Percentiles rank a stretch among this genome's conserved stretches.
Conservation (phyloP, 2,113 vertebrate species). For the Chamaea fasciata region DNA sequence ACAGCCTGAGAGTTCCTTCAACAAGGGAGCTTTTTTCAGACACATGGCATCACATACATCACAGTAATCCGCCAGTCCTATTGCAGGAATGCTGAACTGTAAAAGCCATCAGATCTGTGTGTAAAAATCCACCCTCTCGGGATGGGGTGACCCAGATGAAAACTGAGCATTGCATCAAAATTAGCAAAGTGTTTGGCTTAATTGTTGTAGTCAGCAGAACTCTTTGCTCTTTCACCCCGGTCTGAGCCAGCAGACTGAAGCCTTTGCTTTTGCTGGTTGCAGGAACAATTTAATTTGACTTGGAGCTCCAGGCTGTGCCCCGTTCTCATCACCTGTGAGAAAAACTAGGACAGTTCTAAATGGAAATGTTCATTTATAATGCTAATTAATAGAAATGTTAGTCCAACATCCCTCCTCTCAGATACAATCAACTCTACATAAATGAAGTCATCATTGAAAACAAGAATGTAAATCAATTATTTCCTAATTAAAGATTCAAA, state of each 20-base stretch:
- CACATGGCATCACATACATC: background rate
- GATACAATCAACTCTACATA: background rate
- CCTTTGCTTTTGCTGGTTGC: background rate
- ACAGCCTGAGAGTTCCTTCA: background rate
- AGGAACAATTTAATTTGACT: background rate
- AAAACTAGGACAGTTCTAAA: background rate
- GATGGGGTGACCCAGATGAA: background rate
- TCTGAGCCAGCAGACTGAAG: background rate
- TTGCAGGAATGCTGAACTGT: background rate
- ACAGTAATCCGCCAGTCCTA: background rate
- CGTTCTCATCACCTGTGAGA: background rate
- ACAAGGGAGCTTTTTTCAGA: background rate
- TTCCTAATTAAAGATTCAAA: background rate
- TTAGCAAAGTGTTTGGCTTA: background rate
- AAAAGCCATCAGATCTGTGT: background rate
- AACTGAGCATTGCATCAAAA: background rate
- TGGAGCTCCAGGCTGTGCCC: background rate
- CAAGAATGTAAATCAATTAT: background rate
- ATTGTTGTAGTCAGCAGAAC: background rate
- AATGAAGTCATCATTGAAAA: background rate
- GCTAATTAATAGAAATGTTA: background rate
- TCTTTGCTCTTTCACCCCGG: background rate
- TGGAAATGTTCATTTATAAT: background rate
- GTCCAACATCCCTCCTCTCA: background rate
- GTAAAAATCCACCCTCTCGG: background rate